phyloP scores from a whole-genome alignment of 2,113 vertebrate genomes.

The Colinus virginianus region DNA sequence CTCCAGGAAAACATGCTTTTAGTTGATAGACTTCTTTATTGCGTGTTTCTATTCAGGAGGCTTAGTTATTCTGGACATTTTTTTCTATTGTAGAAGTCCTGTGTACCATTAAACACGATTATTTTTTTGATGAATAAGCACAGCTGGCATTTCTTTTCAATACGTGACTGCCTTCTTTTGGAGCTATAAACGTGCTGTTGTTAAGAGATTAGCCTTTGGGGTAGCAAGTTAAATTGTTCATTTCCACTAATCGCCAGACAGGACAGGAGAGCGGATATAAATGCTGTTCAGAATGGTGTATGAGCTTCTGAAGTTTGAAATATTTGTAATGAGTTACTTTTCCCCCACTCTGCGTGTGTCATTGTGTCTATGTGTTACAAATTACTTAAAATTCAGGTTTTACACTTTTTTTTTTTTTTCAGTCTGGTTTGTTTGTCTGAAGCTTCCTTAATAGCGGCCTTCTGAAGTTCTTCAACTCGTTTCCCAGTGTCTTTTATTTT shows the following conservation, averaged over 20 bases:
- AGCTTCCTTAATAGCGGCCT: not conserved
- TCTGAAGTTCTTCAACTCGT: not conserved
- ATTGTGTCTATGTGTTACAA: not conserved
- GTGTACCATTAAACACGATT: slow-evolving; percentile 68
- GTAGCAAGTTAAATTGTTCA: slow-evolving; percentile 53
- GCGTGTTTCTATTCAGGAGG: slow-evolving; percentile 53
- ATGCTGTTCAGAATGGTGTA: fast-evolving
- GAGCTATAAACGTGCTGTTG: slow-evolving; percentile 46
- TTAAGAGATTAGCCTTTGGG: slow-evolving; percentile 61
- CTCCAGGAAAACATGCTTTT: slow-evolving; percentile 34
- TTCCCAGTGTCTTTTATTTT: too few species aligned
- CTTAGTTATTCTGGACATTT: slow-evolving; percentile 59
- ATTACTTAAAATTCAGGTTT: not conserved
- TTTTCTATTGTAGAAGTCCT: slow-evolving; percentile 48
- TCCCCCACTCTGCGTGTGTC: not conserved
- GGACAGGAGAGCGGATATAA: not conserved
- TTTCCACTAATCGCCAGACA: not conserved
- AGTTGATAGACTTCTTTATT: not conserved
- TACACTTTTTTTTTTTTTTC: not conserved
- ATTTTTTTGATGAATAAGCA: slow-evolving; percentile 70
- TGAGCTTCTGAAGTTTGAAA: not conserved
- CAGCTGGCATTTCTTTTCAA: slow-evolving; percentile 69
- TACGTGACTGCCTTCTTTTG: slow-evolving; percentile 52
- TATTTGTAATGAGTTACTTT: not conserved
- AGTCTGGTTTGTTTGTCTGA: not conserved